Evolutionary conservation across 2,113 vertebrate genomes (phyloP), one percentile per base, ranked within the genome.

Genomic region (Nannobrachium achirus): DNA sequence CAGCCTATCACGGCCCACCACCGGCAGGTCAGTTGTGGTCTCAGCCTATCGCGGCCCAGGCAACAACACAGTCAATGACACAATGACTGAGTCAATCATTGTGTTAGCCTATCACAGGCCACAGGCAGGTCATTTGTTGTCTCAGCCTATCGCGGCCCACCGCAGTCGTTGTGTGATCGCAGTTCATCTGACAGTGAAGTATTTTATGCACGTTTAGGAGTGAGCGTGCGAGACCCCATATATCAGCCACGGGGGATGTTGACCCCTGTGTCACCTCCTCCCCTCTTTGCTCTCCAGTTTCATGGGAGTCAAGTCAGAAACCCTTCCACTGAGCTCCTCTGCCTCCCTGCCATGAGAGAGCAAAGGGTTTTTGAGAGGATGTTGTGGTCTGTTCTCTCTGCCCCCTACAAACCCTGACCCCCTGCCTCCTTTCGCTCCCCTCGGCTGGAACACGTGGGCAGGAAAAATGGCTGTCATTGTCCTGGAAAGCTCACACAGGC

Each of bases 11-110:
- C 93, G 93, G 14, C 95, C 94, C 0, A 88, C 90, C 45, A 82
- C 93, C 2, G 95, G 96, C 66, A 95, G 95, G 96, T 97, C 64
- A 75, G 92, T 85, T 10, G 18, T 53, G 7, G 39, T 25, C 25
- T 9, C 16, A 11, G 7, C 10, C 46, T 8, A 33, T 33, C 9
- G 3, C 0, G 0, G 4, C 44, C 10, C 48, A 15, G 13, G 4
- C 6, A 46, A 46, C 14, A 13, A 13, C 44, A 45, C n/a, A n/a
- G 25, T 33, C 25, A 33, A 33, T 33, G 25, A 4, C 25, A 33
- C 25, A n/a, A n/a, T n/a, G n/a, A n/a, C n/a, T n/a, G n/a, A n/a
- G 3, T 33, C 25, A 33, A 5, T 33, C 6, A 33, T 33, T 5
- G 25, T 4, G 25, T 33, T 5, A 33, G 25, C 25, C 25, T 33